These are phyloP conservation scores for Eupsittula cactorum DNA, from an alignment of 2,113 vertebrate genomes.

Conservation along the genomic window DNA sequence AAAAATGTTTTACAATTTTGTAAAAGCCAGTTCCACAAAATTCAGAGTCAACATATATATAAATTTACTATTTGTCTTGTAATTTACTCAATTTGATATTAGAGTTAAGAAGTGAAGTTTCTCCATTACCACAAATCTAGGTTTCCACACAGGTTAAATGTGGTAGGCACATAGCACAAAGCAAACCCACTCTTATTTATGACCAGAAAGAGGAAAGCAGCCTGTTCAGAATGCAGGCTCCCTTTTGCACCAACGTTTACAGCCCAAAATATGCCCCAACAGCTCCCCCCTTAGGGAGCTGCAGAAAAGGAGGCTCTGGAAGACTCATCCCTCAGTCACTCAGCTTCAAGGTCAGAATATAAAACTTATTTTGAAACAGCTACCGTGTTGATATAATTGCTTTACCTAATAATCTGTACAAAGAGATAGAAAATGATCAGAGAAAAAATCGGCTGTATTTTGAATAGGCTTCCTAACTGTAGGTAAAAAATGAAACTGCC, in stretches of 20 bases:
- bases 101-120: background rate
- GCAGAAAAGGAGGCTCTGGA: background rate
- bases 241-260: background rate
- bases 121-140: background rate
- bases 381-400: background rate
- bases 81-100: background rate
- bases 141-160: background rate
- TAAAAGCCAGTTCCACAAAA: background rate
- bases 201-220: background rate
- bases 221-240: background rate
- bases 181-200: background rate
- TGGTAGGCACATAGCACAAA: accelerated
- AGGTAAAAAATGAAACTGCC: background rate
- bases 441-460: background rate
- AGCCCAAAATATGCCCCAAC: background rate
- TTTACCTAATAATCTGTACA: background rate
- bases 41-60: background rate
- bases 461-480: background rate
- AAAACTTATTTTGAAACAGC: background rate
- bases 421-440: background rate
- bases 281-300: background rate
- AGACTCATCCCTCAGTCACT: background rate
- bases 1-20: background rate
- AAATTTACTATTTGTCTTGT: background rate
- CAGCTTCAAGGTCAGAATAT: background rate